A percentile compares a stretch with the other conserved stretches of the same genome.
Conservation (phyloP, 2,888 invertebrate species). For the Diadromus collaris region DNA sequence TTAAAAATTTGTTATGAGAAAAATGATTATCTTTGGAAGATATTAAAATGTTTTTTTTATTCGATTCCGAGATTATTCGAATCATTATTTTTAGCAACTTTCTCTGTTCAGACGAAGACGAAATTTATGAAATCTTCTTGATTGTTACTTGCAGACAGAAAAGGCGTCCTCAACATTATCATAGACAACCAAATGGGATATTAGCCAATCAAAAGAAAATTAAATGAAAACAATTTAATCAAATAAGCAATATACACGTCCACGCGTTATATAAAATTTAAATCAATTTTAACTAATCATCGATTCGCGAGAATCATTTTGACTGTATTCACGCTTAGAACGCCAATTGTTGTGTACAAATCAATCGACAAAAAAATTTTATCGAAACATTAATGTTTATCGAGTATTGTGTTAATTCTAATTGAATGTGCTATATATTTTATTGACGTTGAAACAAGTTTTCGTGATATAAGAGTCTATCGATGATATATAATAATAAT, state of each 20-base stretch:
- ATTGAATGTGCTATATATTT: conserved; percentile 61
- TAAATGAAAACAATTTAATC: conserved; percentile 28
- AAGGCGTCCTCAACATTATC: conserved; percentile 76
- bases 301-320: conserved; percentile 52
- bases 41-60: background rate
- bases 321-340: conserved; percentile 55
- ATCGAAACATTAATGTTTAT: conserved; percentile 45
- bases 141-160: conserved; percentile 74
- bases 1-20: background rate
- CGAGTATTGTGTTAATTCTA: conserved; percentile 55
- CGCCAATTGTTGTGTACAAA: conserved; percentile 58
- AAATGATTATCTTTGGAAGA: background rate
- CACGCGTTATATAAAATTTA: conserved; percentile 44
- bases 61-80: background rate
- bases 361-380: conserved; percentile 37
- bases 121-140: conserved; percentile 62
- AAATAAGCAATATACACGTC: conserved; percentile 47
- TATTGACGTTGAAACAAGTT: conserved; percentile 57
- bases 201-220: conserved; percentile 66
- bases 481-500: conserved; percentile 23
- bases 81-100: conserved; percentile 25
- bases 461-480: conserved; percentile 43
- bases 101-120: conserved; percentile 27
- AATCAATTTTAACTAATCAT: conserved; percentile 37
- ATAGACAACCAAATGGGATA: conserved; percentile 76